Evolutionary conservation across 2,888 invertebrate species (phyloP).

Genomic region (Aricia artaxerxes): DNA sequence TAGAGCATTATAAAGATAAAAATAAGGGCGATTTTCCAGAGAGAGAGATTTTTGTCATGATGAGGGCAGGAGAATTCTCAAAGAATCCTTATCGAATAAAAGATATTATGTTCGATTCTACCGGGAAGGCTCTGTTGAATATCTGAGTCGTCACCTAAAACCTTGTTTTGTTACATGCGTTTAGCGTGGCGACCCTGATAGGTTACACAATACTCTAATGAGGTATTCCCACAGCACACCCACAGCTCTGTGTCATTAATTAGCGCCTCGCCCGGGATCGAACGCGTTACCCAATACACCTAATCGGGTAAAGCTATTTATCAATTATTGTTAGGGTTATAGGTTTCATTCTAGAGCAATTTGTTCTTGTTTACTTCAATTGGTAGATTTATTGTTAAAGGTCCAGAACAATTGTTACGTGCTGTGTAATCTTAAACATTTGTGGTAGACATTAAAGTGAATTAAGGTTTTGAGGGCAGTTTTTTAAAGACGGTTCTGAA

Average conservation of each 20-base stretch:
- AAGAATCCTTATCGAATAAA: no score
- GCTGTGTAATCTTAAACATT: background rate
- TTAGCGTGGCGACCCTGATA: slow-evolving; percentile 1
- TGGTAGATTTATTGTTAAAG: background rate
- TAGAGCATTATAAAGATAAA: no score
- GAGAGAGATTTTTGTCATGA: no score
- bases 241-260: slow-evolving; percentile 19
- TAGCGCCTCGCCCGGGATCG: slow-evolving; percentile 20
- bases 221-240: slow-evolving; percentile 22
- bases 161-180: background rate
- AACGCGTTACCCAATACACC: slow-evolving; percentile 5
- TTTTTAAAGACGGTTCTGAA: background rate
- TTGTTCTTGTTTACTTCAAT: background rate
- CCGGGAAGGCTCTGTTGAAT: background rate
- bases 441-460: background rate
- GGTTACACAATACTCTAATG: slow-evolving; percentile 15
- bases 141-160: background rate
- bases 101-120: no score
- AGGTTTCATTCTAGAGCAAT: background rate
- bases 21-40: no score
- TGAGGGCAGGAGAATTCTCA: no score
- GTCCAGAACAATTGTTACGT: background rate
- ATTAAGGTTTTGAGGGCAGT: background rate
- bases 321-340: background rate
- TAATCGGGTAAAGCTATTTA: slow-evolving; percentile 1